Percentiles rank a stretch among this genome's conserved stretches.
phyloP scores from a whole-genome alignment of 2,113 vertebrate species.

The Platysternon megacephalum region DNA sequence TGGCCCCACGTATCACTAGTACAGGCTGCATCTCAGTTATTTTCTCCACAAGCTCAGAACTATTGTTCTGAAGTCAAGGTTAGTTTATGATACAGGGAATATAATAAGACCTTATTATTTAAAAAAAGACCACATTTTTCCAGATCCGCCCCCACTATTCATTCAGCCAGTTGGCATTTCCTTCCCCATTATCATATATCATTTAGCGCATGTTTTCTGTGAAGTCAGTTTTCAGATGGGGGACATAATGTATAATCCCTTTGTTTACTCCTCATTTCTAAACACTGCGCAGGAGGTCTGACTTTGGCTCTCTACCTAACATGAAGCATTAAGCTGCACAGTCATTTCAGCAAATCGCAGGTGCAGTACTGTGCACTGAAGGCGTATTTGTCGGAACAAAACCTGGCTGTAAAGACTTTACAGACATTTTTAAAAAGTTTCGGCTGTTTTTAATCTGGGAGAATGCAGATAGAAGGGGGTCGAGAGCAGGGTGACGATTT shows the following conservation, averaged over 20 bases:
- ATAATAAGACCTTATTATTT: constrained; percentile 46
- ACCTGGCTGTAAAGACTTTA: background rate
- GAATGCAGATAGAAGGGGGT: background rate
- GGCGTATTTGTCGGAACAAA: background rate
- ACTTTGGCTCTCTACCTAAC: background rate
- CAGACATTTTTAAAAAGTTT: background rate
- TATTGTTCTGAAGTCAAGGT: constrained; percentile 51
- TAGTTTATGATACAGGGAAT: constrained; percentile 49
- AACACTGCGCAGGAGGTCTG: constrained; percentile 14
- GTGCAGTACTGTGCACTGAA: background rate
- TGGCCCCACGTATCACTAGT: constrained; percentile 15
- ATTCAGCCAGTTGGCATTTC: constrained; percentile 51
- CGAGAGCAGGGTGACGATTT: constrained; percentile 3
- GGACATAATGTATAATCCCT: background rate
- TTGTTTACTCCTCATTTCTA: background rate
- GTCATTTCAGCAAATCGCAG: background rate
- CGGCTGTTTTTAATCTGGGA: background rate
- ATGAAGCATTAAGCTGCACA: fast-evolving
- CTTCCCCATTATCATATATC: constrained; percentile 47
- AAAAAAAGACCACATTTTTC: constrained; percentile 39
- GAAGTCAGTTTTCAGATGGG: constrained; percentile 58
- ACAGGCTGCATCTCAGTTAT: background rate
- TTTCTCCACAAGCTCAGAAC: constrained; percentile 50
- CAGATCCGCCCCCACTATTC: constrained; percentile 34
- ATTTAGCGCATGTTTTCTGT: constrained; percentile 40